Evolutionary conservation across 1,140 invertebrate genomes (phyloP), one percentile per base, ranked within the genome.

Genomic region (Parasteatoda tepidariorum): DNA sequence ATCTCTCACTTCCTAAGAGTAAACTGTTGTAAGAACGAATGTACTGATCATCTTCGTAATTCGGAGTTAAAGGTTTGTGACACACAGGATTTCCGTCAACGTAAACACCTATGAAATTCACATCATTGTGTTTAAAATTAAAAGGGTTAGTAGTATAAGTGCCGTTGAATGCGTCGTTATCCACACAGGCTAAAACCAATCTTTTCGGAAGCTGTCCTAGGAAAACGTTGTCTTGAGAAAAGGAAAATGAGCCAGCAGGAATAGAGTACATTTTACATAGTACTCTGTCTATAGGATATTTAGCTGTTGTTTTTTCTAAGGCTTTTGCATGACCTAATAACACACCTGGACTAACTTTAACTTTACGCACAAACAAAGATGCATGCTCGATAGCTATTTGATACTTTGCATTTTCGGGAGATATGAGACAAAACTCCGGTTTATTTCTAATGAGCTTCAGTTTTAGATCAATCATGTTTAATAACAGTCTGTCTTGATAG

Each of bases 191-290:
- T 33, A 67, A 6, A 55, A 81, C 15, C 9, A 59, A n/a, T 26
- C 24, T 31, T 26, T 70, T 67, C 18, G 64, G 64, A 24, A 68
- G 66, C 26, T 67, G 41, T 5, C 64, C 31, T 13, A 38, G 6
- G 70, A 81, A 68, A n/a, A 81, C 26, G 26, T 68, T 48, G 41
- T 79, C 61, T 68, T 78, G 59, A 6, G 61, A 13, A n/a, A 76
- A 31, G 1, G 59, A 64, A 55, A 66, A 61, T 6, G 31, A 67
- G 24, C 76, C 76, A 30, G 30, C 9, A 3, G 76, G 66, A 33
- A 68, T 57, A 28, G 76, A 81, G 26, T 57, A 81, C 2, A 41
- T 26, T 68, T 67, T 81, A 13, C 41, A 81, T 0, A 57, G 1
- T 33, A 41, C 66, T 57, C 64, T 55, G 26, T 5, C 55, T 4